Base-by-base conservation (phyloP, 2,888 invertebrate species). In the Nephrocerus scutellatus region DNA sequence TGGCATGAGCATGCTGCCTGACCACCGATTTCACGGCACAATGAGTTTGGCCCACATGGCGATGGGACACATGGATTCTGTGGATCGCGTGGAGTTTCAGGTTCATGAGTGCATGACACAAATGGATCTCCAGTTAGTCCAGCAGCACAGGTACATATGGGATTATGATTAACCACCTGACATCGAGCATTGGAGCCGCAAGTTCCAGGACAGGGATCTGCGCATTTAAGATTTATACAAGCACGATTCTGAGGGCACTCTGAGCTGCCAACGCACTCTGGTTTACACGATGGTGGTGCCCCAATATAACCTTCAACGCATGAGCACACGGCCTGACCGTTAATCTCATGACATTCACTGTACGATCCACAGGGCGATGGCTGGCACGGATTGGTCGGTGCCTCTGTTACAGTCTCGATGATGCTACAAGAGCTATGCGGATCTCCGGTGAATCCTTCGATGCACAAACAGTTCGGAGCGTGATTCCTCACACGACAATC, bases 1-100 rank as follows among this genome's bases (percentile, higher is more conserved):
- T 82, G 70, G 64, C 88, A 89, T 30, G 87, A 86, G 60, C 88
- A 88, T 32, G 87, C 87, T n/a, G 86, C 81, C 66, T 86, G 84
- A 43, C 80, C 77, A 38, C 84, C 83, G 48, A 87, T 80, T 30
- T 84, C 76, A 47, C 82, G 77, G 60, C 88, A 88, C 60, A 84
- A 80, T 5, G 87, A 84, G 60, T 87, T 80, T 2, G 85, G 83
- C 37, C 88, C 88, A 62, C 88, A 88, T 0, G 87, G 88, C 47
- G 84, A 83, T 10, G 87, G 86, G 31, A 74, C 70, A 61, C 88
- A 88, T 20, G 86, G 86, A 60, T 84, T 79, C 46, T 68, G 69
- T 28, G 63, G 59, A 44, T 62, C 60, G 50, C 58, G 62, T 36
- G 68, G 57, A 34, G 66, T 62, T 40, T 68, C 56, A 23, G 66